Percentiles rank a stretch among this genome's conserved stretches.
phyloP scores from a whole-genome alignment of 2,797 vertebrate species.

The Lophius americanus region DNA sequence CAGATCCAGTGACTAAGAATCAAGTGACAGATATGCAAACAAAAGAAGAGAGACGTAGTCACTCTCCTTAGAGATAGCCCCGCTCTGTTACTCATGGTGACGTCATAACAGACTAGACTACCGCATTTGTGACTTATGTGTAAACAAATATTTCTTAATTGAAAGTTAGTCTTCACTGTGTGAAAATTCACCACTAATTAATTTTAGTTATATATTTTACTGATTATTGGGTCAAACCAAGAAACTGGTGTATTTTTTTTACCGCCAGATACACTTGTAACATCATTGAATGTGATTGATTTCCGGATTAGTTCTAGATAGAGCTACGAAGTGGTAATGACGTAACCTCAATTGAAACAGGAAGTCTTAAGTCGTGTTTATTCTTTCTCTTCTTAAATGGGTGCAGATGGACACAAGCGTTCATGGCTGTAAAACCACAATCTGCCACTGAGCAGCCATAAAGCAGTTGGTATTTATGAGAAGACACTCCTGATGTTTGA shows the following conservation, averaged over 20 bases:
- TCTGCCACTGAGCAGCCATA: constrained; percentile 1
- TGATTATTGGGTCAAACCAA: constrained; percentile 17
- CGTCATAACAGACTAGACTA: constrained; percentile 8
- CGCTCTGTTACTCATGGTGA: constrained; percentile 36
- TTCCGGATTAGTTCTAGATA: background rate
- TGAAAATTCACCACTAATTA: background rate
- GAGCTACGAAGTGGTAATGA: background rate
- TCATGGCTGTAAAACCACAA: constrained; percentile 12
- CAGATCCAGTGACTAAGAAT: constrained; percentile 4
- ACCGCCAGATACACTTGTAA: too few species aligned
- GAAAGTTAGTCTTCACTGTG: constrained; percentile 4
- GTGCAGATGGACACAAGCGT: background rate
- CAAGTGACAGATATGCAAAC: background rate
- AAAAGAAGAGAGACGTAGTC: background rate
- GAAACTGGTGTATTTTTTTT: background rate
- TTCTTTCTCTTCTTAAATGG: background rate
- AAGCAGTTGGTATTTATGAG: background rate
- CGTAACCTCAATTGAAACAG: background rate
- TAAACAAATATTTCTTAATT: constrained; percentile 17
- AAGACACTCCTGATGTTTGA: constrained; percentile 8
- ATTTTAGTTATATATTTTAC: background rate
- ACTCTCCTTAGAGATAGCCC: background rate
- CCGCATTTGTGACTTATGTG: constrained; percentile 34
- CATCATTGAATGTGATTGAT: background rate
- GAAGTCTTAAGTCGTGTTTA: background rate